Base-by-base conservation (phyloP, 2,888 invertebrate species). In the Malthinus seriepunctatus region DNA sequence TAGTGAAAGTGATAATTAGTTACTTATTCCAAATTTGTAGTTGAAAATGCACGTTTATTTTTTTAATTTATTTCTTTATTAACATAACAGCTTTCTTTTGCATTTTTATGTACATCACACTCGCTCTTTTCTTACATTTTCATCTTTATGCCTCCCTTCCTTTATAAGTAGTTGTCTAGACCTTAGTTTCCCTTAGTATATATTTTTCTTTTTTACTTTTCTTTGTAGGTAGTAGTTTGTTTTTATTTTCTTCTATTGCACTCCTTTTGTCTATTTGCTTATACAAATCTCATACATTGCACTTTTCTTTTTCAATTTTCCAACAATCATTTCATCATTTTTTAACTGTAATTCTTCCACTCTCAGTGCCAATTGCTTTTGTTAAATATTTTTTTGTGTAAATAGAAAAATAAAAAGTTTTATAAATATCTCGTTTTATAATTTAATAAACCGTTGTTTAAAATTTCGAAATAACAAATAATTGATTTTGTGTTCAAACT, bases 341-440 rank as follows among this genome's bases (percentile, higher is more conserved):
- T 46, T 44, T 46, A 56, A 61, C 60, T 67, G 68, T 64, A 63
- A 67, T 67, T 67, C 67, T 68, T 68, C 68, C 66, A 56, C 54
- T 56, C 46, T 61, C 63, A 62, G 67, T 69, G 69, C 68, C 67
- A 66, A 68, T 47, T 53, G 15, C 51, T 15, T 35, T 51, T 51
- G 14, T 53, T 54, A 23, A 23, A 23, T 52, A 11, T 44, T 35
- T 58, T 50, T 50, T 54, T 50, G 38, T 54, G 54, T 59, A 59
- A 44, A 54, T 37, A 45, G 23, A 45, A 48, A 42, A 6, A 34
- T 33, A 47, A 34, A 47, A 47, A 47, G 34, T 34, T 35, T 47
- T 32, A 32, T 6, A 15, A 34, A 37, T 23, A 23, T 23, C 5
- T 2, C 5, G 23, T 23, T 2, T 23, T 23, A 5, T 23, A 23